These are phyloP conservation scores for Magallana nippona DNA, from an alignment of 2,888 invertebrate species.

Conservation along the genomic window DNA sequence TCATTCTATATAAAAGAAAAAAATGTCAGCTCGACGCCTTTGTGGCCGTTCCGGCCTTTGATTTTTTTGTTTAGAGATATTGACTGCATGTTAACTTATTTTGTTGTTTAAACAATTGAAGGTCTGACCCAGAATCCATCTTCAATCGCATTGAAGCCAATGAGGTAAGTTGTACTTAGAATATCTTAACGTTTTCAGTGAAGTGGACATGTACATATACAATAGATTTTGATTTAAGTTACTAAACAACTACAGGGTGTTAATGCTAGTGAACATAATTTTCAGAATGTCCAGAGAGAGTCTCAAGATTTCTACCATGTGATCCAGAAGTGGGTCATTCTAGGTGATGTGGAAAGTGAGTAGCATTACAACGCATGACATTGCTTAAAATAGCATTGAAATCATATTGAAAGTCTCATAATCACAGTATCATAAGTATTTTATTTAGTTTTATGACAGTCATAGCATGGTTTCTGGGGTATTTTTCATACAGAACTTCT, in stretches of 20 bases:
- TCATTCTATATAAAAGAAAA: too few relatives aligned
- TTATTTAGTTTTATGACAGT: background rate
- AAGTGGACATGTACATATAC: too few relatives aligned
- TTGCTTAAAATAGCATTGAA: too few relatives aligned
- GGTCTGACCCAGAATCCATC: constrained; percentile 86
- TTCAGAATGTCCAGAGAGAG: constrained; percentile 79
- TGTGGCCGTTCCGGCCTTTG: too few relatives aligned
- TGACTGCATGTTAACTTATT: background rate
- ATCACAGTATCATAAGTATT: too few relatives aligned
- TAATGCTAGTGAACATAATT: background rate
- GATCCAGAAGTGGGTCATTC: constrained; percentile 91
- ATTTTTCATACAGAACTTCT: constrained; percentile 82
- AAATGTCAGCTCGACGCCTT: too few relatives aligned
- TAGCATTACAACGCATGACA: background rate
- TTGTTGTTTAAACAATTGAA: constrained; percentile 74
- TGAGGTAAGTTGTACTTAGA: constrained; percentile 78
- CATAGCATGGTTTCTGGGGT: background rate
- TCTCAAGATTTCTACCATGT: constrained; percentile 86
- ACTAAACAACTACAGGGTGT: too few relatives aligned
- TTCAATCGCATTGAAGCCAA: constrained; percentile 86
- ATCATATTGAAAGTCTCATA: too few relatives aligned
- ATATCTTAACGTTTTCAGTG: too few relatives aligned
- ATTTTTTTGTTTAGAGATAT: too few relatives aligned
- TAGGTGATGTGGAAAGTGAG: constrained; percentile 85
- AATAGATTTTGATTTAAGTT: too few relatives aligned